Evolutionary conservation across 2,113 vertebrate genomes (phyloP), one percentile per base, ranked within the genome.

Genomic region (Protobothrops flavoviridis): DNA sequence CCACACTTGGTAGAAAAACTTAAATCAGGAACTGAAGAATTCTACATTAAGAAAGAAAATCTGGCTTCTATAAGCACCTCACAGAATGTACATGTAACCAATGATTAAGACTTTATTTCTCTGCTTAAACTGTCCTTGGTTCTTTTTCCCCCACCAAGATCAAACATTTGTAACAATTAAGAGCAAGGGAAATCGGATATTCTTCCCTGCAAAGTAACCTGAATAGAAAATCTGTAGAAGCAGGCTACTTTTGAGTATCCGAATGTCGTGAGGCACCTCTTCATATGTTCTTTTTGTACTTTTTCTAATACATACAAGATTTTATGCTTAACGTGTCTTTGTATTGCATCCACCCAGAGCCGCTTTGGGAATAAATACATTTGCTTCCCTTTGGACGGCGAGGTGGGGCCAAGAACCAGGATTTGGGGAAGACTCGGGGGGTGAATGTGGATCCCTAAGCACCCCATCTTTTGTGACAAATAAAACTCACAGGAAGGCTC

Each of bases 121-220:
- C 86, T 43, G 53, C 48, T 48, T 64, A 55, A 56, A 55, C 0
- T 0, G 39, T 92, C 53, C 81, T 95, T 88, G 87, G 92, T 81
- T 95, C 94, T 94, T 95, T 95, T 74, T 12, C 61, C 94, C 17
- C 55, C 20, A 53, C 94, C 33, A 21, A 90, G 64, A 92, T 91
- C 91, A 93, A 93, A 94, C 92, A 21, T 55, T 48, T 81, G 43
- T 94, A 94, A 55, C 6, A 61, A 39, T 39, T 74, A 74, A 81
- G 33, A 39, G 69, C 69, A 81, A 81, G 17, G 17, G 43, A 43
- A 39, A 43, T 39, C 0, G 0, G 21, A 81, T 21, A 20, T 43
- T 23, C 21, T n/a, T 48, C 43, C n/a, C 8, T 57, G 8, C 17
- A 48, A 26, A 61, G 56, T n/a, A 87, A 87, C 56, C 85, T 87